These are phyloP conservation scores for Odontophorus gujanensis DNA, from an alignment of 2,113 vertebrate genomes.

Conservation along the genomic window DNA sequence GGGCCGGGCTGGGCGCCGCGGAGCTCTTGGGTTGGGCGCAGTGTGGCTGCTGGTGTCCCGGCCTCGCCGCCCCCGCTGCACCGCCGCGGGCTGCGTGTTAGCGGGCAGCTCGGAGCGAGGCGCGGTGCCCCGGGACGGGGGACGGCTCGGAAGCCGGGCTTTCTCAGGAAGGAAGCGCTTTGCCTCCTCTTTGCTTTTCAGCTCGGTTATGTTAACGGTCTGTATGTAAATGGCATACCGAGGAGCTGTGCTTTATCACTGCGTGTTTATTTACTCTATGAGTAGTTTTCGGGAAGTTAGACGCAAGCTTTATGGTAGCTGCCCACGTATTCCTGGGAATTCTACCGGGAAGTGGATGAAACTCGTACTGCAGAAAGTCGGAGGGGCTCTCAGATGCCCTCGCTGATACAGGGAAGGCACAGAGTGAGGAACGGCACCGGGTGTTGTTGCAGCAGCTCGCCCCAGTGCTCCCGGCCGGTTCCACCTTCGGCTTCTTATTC, in stretches of 20 bases:
- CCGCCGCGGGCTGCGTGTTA: too few species aligned
- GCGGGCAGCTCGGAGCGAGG: too few species aligned
- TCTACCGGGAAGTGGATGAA: not conserved
- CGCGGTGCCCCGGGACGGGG: too few species aligned
- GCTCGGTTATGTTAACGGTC: not conserved
- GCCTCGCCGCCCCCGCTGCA: too few species aligned
- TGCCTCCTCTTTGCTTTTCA: not conserved
- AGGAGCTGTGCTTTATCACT: not conserved
- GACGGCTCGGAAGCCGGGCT: rapidly evolving
- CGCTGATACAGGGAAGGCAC: not conserved
- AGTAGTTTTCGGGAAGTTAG: not conserved
- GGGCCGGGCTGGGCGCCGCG: too few species aligned
- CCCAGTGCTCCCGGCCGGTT: not conserved
- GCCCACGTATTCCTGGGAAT: not conserved
- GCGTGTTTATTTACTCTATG: not conserved
- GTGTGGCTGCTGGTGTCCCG: too few species aligned
- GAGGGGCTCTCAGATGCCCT: not conserved
- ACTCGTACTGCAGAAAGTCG: not conserved
- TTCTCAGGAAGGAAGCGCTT: not conserved
- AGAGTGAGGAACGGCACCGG: not conserved
- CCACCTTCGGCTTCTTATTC: not conserved
- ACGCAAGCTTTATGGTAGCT: not conserved
- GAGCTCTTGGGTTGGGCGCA: too few species aligned
- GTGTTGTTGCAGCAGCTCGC: not conserved
- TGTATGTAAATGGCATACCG: not conserved